Percentiles rank a stretch among this genome's conserved stretches.
Conservation (phyloP, 2,113 vertebrate genomes). For the Pachycephala philippinensis region DNA sequence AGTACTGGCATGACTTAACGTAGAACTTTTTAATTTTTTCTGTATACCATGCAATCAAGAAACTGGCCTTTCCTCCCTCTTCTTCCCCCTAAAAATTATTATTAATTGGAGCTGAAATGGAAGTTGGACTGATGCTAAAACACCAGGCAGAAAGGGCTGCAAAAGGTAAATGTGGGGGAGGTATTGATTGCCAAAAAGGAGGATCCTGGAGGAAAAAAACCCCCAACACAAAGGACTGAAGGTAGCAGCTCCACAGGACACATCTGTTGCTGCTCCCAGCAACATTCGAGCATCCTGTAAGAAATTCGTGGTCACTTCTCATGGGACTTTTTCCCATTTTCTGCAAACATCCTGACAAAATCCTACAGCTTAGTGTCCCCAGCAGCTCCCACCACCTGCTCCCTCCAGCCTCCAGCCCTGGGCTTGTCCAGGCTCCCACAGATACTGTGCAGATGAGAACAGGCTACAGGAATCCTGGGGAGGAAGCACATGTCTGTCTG, state of each 20-base stretch:
- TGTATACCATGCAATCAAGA: neutral
- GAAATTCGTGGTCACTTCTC: neutral
- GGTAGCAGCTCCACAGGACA: neutral
- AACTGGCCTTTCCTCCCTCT: neutral
- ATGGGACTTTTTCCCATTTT: slow-evolving; percentile 5
- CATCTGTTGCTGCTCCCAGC: slow-evolving; percentile 11
- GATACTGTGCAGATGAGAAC: slow-evolving; percentile 35
- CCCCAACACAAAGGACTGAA: neutral
- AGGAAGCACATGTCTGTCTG: slow-evolving; percentile 56
- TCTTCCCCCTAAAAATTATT: neutral
- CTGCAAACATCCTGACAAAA: slow-evolving; percentile 48
- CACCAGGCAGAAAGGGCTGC: neutral
- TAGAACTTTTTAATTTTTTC: neutral
- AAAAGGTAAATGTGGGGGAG: neutral
- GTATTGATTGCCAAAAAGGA: neutral
- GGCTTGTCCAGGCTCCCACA: neutral
- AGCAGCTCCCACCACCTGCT: slow-evolving; percentile 58
- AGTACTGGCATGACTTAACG: accelerated
- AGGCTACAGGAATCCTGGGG: slow-evolving; percentile 38
- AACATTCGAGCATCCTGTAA: neutral
- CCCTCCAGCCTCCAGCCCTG: neutral
- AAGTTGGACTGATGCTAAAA: neutral
- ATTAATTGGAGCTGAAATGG: neutral
- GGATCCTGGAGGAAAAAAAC: neutral
- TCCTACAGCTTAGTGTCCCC: neutral